Conservation (phyloP, 2,888 invertebrate genomes). For the Trilocha varians region DNA sequence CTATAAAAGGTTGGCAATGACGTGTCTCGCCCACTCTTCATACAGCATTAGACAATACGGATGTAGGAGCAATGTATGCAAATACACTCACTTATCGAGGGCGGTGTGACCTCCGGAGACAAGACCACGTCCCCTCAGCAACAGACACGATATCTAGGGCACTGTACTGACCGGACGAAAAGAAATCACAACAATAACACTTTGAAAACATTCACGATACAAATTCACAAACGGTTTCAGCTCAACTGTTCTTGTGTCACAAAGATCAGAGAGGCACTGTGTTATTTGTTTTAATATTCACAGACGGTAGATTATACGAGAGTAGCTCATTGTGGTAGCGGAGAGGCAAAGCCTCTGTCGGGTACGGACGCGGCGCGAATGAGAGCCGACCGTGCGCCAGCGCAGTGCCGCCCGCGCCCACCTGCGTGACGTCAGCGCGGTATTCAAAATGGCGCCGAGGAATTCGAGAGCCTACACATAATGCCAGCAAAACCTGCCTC, state of each 20-base stretch:
- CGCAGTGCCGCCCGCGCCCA: slow-evolving; percentile 61
- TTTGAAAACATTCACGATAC: slow-evolving; percentile 47
- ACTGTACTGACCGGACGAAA: slow-evolving; percentile 51
- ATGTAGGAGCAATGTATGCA: slow-evolving; percentile 49
- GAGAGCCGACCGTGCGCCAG: slow-evolving; percentile 51
- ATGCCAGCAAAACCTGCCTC: slow-evolving; percentile 26
- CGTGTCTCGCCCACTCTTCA: slow-evolving; percentile 60
- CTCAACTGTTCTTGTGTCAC: slow-evolving; percentile 62
- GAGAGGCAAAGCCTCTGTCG: slow-evolving; percentile 60
- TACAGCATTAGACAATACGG: slow-evolving; percentile 35
- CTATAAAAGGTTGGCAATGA: slow-evolving; percentile 37
- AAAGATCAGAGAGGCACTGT: slow-evolving; percentile 63
- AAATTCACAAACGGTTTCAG: slow-evolving; percentile 25
- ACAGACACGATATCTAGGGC: slow-evolving; percentile 47
- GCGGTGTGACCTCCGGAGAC: slow-evolving; percentile 49
- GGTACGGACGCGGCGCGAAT: slow-evolving; percentile 58
- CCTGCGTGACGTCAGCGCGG: slow-evolving; percentile 63
- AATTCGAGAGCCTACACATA: slow-evolving; percentile 66
- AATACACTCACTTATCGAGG: slow-evolving; percentile 60
- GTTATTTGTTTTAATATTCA: slow-evolving; percentile 41
- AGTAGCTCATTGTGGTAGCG: slow-evolving; percentile 56
- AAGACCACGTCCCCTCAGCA: slow-evolving; percentile 44
- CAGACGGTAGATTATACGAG: slow-evolving; percentile 51
- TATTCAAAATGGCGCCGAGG: slow-evolving; percentile 70
- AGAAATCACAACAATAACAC: slow-evolving; percentile 67